Base-by-base conservation (phyloP, 2,113 vertebrate species). In the Pangasianodon gigas region DNA sequence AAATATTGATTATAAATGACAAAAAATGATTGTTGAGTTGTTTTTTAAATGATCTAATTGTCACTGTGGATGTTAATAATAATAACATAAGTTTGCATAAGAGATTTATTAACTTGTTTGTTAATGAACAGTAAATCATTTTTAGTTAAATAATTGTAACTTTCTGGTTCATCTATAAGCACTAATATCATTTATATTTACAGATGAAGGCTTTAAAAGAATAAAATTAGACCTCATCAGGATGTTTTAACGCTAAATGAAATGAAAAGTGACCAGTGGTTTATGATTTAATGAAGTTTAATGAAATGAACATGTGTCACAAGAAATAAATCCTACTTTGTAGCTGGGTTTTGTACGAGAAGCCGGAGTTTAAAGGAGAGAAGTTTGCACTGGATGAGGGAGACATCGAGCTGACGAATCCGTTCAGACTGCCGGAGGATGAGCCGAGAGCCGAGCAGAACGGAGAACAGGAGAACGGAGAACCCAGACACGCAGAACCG, bases 301-400 rank as follows among this genome's bases (percentile, higher is more conserved):
- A 77, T 77, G 41, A 74, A 69, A 13, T 32, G 4, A 41, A 74
- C 6, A 41, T 8, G 6, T 41, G 69, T 21, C 69, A 74, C 69
- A n/a, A 67, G 4, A 71, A 71, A 37, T 37, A 46, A 77, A 1
- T 81, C 16, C 5, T 91, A 6, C 41, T n/a, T 9, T 69, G 1
- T n/a, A 99, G 98, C 74, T 99, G 98, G 98, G 94, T 98, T 88
- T 94, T 98, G n/a, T 99, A 98, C 0, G 97, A 99, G 94, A 96
- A 97, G 90, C 97, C 98, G 0, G 93, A 95, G 90, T 99, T 97
- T 44, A 97, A 94, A 19, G 98, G 98, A 69, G 96, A 93, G 93
- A 99, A 98, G 93, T 92, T 97, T 1, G 96, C 97, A 65, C 93
- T 99, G 90, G 96, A 97, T 0, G 98, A 99, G 93, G 98, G 97